Percentiles rank a stretch among this genome's conserved stretches.
These are phyloP conservation scores for Lutraria lutraria DNA, from an alignment of 2,888 invertebrate genomes.

Conservation along the genomic window DNA sequence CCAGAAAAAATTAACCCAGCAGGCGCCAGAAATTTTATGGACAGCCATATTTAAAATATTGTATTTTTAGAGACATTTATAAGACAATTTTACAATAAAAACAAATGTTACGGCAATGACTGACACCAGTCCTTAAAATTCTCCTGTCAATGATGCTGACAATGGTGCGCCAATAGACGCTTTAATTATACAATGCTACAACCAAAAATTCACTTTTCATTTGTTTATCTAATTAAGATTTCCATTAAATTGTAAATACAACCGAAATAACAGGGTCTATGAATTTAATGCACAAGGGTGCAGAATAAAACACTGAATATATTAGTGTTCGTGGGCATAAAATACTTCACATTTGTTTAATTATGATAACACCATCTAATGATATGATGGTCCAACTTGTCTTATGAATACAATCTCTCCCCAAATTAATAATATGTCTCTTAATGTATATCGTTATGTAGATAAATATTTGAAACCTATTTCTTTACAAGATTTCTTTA, in stretches of 20 bases:
- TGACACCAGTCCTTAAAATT: conserved; percentile 17
- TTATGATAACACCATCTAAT: too few species aligned
- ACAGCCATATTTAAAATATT: neutral
- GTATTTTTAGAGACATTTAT: conserved; percentile 34
- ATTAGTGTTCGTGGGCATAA: too few species aligned
- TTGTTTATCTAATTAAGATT: conserved; percentile 25
- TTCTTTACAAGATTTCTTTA: too few species aligned
- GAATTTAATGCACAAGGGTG: conserved; percentile 24
- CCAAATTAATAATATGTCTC: too few species aligned
- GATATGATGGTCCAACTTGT: too few species aligned
- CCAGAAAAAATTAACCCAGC: neutral
- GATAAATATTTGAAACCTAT: too few species aligned
- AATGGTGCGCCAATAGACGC: conserved; percentile 26
- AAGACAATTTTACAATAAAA: conserved; percentile 7
- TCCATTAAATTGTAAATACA: conserved; percentile 39
- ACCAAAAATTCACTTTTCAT: conserved; percentile 22
- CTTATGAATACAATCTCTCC: too few species aligned
- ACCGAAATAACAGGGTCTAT: conserved; percentile 22
- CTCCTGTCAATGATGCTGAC: conserved; percentile 20
- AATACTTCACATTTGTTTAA: too few species aligned
- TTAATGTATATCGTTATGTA: too few species aligned
- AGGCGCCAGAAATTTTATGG: conserved; percentile 14
- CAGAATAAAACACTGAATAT: neutral
- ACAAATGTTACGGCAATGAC: conserved; percentile 19
- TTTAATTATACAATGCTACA: conserved; percentile 26